Evolutionary conservation across 2,113 vertebrate species (phyloP), one percentile per base, ranked within the genome.

Genomic region (Felis catus): DNA sequence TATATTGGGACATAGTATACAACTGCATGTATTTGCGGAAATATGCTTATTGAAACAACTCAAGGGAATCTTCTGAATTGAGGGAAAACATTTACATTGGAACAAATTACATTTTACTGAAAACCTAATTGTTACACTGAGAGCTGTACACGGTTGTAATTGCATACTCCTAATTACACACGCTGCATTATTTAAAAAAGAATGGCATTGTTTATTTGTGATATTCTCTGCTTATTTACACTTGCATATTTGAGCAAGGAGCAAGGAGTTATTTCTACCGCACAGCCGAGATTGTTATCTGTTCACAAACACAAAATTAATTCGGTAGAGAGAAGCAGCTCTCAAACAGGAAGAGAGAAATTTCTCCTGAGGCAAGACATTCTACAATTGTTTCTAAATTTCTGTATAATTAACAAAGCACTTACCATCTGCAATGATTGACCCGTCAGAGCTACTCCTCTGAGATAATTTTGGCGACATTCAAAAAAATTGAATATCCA

Each of bases 381-480:
- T 99, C 98, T 97, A 98, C 98, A 99, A 98, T 99, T 98, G 98
- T 98, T 99, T 99, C 98, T 98, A 98, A 98, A 99, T 99, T 98
- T 98, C 97, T 98, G 97, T 98, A 98, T 99, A 99, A 99, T 99
- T 99, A 99, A 98, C 98, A 98, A 99, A 99, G 98, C 98, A 98
- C 98, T 99, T 99, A 98, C 98, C 98, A 98, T 99, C 98, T 99
- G 98, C 97, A 98, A 97, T 97, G 98, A 99, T 97, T 99, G 99
- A 99, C 98, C 99, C 97, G 98, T 99, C 98, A 99, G 98, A 98
- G 98, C 98, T 98, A 98, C 96, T 99, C 98, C 98, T 99, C 97
- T 97, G 98, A 99, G 98, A 99, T 98, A 98, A 99, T 98, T 99
- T 98, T 97, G 98, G 97, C 98, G 98, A 98, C 98, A 98, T 98